phyloP scores from a whole-genome alignment of 2,797 vertebrate genomes.

The Pempheris klunzingeri region DNA sequence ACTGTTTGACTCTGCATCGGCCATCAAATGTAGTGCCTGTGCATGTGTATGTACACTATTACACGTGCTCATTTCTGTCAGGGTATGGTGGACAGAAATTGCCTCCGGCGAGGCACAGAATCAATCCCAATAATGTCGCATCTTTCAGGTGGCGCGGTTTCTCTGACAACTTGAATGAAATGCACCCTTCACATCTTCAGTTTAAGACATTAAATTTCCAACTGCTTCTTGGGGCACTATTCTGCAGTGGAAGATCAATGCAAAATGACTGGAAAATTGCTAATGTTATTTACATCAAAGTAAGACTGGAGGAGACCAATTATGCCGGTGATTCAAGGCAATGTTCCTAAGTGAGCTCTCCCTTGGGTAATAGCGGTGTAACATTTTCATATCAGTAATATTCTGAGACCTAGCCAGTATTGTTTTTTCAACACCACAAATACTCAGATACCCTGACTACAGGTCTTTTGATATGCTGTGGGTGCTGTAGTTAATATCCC shows the following conservation, averaged over 20 bases:
- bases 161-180: constrained; percentile 75
- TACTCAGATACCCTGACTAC: constrained; percentile 19
- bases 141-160: constrained; percentile 68
- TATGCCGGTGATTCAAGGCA: constrained; percentile 75
- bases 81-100: constrained; percentile 52
- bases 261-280: constrained; percentile 79
- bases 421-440: constrained; percentile 30
- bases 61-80: constrained; percentile 38
- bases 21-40: constrained; percentile 39
- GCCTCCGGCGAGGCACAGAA: constrained; percentile 63
- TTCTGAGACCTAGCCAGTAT: constrained; percentile 33
- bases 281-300: constrained; percentile 85
- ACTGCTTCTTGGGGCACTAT: constrained; percentile 73
- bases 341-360: constrained; percentile 71
- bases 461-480: constrained; percentile 1
- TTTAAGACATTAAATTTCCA: constrained; percentile 80
- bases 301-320: constrained; percentile 79
- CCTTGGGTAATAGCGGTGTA: constrained; percentile 54
- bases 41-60: constrained; percentile 29
- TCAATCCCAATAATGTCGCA: constrained; percentile 75
- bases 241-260: constrained; percentile 77
- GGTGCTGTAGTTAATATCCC: not conserved
- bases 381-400: constrained; percentile 65
- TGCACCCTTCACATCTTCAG: constrained; percentile 65
- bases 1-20: constrained; percentile 23